Conservation (phyloP, 2,888 invertebrate genomes). For the Criorhina ranunculi region DNA sequence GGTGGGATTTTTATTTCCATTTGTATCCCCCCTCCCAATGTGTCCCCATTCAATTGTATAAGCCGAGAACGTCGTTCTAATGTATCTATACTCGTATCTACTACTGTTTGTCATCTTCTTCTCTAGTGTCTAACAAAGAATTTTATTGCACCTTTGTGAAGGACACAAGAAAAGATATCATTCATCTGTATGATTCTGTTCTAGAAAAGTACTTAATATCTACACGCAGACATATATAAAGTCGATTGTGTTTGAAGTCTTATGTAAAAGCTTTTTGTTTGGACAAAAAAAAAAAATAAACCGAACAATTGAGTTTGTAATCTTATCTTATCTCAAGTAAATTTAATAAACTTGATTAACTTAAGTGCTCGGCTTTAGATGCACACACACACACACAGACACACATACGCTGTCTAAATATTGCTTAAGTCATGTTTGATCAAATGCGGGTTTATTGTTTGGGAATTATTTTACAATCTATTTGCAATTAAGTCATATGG, state of each 20-base stretch:
- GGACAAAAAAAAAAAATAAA: neutral
- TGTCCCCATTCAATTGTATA: conserved; percentile 12
- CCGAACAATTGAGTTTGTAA: conserved; percentile 15
- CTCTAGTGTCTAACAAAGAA: conserved; percentile 13
- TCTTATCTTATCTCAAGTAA: conserved; percentile 27
- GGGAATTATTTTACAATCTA: neutral
- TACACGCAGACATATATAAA: neutral
- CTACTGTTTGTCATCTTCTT: too few relatives aligned
- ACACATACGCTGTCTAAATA: too few relatives aligned
- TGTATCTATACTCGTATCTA: too few relatives aligned
- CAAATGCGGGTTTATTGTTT: too few relatives aligned
- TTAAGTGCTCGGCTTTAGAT: neutral
- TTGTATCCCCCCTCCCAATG: too few relatives aligned
- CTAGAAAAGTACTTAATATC: neutral
- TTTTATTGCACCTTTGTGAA: conserved; percentile 32
- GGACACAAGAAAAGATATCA: conserved; percentile 18
- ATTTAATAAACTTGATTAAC: conserved; percentile 22
- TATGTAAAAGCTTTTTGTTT: neutral
- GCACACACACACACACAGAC: neutral
- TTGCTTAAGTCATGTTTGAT: too few relatives aligned
- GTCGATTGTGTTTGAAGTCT: neutral
- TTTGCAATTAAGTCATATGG: too few relatives aligned
- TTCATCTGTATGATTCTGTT: neutral
- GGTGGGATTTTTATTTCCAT: neutral
- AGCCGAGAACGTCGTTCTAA: neutral